A percentile compares a stretch with the other conserved stretches of the same genome.
phyloP scores from a whole-genome alignment of 2,888 invertebrate genomes.

The Seladonia tumulorum region DNA sequence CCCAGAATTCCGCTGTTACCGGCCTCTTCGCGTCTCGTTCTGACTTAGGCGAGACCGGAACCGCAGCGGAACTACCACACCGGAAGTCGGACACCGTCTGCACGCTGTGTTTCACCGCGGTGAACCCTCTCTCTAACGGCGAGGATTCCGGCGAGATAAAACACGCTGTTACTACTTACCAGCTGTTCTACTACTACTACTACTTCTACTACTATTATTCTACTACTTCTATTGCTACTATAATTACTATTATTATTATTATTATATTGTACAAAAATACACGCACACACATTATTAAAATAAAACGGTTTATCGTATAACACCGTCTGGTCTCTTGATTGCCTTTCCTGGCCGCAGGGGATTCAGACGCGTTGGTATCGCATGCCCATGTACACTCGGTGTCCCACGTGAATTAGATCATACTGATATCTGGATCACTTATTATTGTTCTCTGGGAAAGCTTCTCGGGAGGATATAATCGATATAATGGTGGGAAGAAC shows the following conservation, averaged over 20 bases:
- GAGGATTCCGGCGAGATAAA: constrained; percentile 44
- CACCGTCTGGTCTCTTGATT: background rate
- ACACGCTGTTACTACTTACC: constrained; percentile 50
- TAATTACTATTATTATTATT: constrained; percentile 68
- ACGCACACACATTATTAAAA: constrained; percentile 79
- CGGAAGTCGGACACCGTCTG: constrained; percentile 17
- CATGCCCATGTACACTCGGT: background rate
- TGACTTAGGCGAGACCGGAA: constrained; percentile 19
- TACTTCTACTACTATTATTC: constrained; percentile 62
- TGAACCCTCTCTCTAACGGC: constrained; percentile 32
- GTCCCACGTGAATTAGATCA: background rate
- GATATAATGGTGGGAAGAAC: too few relatives aligned
- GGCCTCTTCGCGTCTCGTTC: constrained; percentile 36
- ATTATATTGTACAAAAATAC: constrained; percentile 76
- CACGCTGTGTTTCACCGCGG: constrained; percentile 27
- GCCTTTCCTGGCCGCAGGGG: background rate
- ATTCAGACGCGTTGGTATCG: background rate
- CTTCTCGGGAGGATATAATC: too few relatives aligned
- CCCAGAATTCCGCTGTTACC: constrained; percentile 49
- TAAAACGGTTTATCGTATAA: constrained; percentile 78
- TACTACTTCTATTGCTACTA: constrained; percentile 70
- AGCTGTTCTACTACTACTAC: constrained; percentile 62
- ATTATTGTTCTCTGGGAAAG: background rate
- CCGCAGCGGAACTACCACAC: constrained; percentile 16
- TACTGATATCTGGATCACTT: background rate